Conservation (phyloP, 2,797 vertebrate genomes). For the Rhabdophis nuchalis region DNA sequence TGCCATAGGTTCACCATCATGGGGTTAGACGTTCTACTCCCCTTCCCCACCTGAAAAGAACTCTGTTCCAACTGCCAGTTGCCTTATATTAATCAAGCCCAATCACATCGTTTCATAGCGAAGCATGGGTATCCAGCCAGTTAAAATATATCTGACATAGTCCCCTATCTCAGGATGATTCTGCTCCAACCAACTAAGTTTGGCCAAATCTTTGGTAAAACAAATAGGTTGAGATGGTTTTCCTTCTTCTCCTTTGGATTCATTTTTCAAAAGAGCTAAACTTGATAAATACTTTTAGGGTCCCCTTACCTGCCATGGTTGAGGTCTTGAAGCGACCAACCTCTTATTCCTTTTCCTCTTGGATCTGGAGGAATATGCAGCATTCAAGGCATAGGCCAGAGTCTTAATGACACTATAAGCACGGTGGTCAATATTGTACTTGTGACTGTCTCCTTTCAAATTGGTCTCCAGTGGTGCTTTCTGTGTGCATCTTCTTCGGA, state of each 20-base stretch:
- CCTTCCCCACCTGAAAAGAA: too few species aligned
- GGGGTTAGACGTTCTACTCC: too few species aligned
- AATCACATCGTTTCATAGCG: too few species aligned
- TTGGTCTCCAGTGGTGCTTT: too few species aligned
- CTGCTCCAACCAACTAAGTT: neutral
- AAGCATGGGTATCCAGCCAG: too few species aligned
- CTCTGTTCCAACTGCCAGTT: too few species aligned
- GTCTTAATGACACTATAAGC: neutral
- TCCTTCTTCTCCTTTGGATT: too few species aligned
- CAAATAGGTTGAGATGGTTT: neutral
- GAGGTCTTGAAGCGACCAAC: neutral
- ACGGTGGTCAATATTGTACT: neutral
- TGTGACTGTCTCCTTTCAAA: neutral
- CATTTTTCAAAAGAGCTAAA: too few species aligned
- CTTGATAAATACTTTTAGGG: neutral
- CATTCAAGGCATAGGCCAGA: neutral
- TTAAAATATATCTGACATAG: neutral
- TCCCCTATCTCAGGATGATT: neutral
- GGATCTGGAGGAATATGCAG: neutral
- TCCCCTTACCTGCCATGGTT: neutral
- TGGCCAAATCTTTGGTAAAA: neutral
- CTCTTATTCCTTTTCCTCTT: neutral
- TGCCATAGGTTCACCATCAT: too few species aligned
- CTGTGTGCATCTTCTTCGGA: neutral
- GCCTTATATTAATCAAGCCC: too few species aligned